A percentile compares a stretch with the other conserved stretches of the same genome.
Evolutionary conservation across 2,113 vertebrate genomes (phyloP).

Genomic region (Lathamus discolor): DNA sequence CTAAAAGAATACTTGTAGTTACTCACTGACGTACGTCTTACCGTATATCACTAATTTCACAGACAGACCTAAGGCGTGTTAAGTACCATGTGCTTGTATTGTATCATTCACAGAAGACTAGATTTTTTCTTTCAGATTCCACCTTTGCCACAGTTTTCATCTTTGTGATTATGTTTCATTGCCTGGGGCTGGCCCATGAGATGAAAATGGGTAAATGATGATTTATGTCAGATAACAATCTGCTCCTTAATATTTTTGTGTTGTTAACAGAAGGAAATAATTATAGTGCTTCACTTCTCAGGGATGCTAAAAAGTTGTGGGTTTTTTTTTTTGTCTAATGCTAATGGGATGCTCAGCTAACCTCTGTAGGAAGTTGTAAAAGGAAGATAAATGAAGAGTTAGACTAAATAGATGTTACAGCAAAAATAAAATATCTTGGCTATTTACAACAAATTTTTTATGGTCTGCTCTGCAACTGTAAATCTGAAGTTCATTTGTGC

Average conservation of each 20-base stretch:
- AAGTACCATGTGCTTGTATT: background rate
- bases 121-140: background rate
- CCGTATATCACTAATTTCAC: background rate
- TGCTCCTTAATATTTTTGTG: background rate
- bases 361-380: constrained; percentile 12
- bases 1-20: background rate
- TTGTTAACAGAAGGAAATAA: constrained; percentile 33
- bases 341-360: constrained; percentile 6
- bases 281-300: background rate
- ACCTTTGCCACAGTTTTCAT: background rate
- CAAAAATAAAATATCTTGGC: constrained; percentile 14
- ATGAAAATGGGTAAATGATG: background rate
- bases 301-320: background rate
- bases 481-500: background rate
- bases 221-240: constrained; percentile 39
- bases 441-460: background rate
- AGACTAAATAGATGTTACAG: background rate
- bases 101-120: background rate
- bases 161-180: background rate
- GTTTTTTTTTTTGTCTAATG: background rate
- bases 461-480: background rate
- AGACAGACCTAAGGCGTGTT: background rate
- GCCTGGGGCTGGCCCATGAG: background rate
- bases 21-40: background rate
- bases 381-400: background rate